Percentiles rank a stretch among this genome's conserved stretches.
These are phyloP conservation scores for Rhopalosiphum nymphaeae DNA, from an alignment of 2,888 invertebrate species.

Conservation along the genomic window DNA sequence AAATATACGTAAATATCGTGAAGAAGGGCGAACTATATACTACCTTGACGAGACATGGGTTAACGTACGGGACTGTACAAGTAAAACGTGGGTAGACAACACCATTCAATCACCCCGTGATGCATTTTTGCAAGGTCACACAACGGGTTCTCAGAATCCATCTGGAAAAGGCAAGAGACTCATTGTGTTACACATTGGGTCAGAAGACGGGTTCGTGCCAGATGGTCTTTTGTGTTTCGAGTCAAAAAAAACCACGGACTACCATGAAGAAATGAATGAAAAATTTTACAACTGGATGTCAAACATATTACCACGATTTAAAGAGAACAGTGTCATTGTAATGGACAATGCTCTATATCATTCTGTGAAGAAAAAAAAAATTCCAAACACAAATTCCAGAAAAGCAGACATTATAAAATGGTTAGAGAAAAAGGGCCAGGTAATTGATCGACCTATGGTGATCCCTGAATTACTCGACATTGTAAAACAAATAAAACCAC, in stretches of 20 bases:
- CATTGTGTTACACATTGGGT: no score
- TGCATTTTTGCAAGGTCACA: no score
- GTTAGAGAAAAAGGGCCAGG: constrained; percentile 41
- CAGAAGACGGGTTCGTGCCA: no score
- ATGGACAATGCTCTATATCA: no score
- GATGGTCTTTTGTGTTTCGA: no score
- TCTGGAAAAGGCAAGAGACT: no score
- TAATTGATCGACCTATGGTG: constrained; percentile 11
- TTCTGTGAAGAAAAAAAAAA: no score
- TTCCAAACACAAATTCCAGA: not conserved
- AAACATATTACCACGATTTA: constrained; percentile 12
- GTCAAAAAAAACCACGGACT: constrained; percentile 17
- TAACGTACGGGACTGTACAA: no score
- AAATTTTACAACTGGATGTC: constrained; percentile 53
- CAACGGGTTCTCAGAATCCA: no score
- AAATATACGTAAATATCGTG: constrained; percentile 15
- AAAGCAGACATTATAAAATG: constrained; percentile 53
- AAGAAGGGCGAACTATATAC: not conserved
- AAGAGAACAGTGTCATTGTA: not conserved
- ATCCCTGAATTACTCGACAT: constrained; percentile 38
- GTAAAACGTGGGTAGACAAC: no score
- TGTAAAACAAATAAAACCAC: constrained; percentile 33
- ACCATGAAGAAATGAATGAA: not conserved
- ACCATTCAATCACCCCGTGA: no score
- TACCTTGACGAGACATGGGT: no score